Conservation (phyloP, 2,888 invertebrate species). For the Drosophila lutescens region DNA sequence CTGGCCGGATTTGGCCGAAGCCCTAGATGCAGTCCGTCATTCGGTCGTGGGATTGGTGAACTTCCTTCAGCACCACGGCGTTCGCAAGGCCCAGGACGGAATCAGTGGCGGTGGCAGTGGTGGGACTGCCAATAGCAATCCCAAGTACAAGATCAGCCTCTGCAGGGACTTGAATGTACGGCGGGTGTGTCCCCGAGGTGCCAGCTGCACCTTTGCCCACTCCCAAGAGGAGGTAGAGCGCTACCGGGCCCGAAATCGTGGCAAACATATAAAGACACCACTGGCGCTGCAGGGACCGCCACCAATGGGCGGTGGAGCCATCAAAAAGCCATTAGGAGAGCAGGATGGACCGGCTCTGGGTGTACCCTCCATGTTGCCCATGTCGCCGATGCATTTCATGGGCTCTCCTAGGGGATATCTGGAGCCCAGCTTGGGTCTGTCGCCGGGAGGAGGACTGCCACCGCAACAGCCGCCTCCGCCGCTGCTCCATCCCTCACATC, state of each 20-base stretch:
- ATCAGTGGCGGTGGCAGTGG: slow-evolving; percentile 80
- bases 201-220: slow-evolving; percentile 96
- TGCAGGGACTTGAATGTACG: slow-evolving; percentile 93
- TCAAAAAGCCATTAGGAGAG: slow-evolving; percentile 31
- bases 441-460: slow-evolving; percentile 46
- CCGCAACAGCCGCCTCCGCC: slow-evolving; percentile 54
- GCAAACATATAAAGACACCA: slow-evolving; percentile 84
- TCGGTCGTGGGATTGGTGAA: slow-evolving; percentile 92
- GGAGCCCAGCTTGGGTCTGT: slow-evolving; percentile 53
- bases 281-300: slow-evolving; percentile 66
- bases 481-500: slow-evolving; percentile 56
- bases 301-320: slow-evolving; percentile 45
- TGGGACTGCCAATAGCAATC: slow-evolving; percentile 85
- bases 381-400: slow-evolving; percentile 72
- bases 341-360: slow-evolving; percentile 18
- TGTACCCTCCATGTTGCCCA: slow-evolving; percentile 50
- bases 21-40: slow-evolving; percentile 88
- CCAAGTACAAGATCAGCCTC: slow-evolving; percentile 95
- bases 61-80: slow-evolving; percentile 91
- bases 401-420: slow-evolving; percentile 48
- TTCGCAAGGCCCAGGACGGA: slow-evolving; percentile 87
- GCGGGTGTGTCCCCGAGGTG: slow-evolving; percentile 93
- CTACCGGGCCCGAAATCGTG: slow-evolving; percentile 88
- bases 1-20: slow-evolving; percentile 88
- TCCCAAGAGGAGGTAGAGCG: slow-evolving; percentile 95